Conservation (phyloP, 2,797 vertebrate species). For the Carcharodon carcharias region DNA sequence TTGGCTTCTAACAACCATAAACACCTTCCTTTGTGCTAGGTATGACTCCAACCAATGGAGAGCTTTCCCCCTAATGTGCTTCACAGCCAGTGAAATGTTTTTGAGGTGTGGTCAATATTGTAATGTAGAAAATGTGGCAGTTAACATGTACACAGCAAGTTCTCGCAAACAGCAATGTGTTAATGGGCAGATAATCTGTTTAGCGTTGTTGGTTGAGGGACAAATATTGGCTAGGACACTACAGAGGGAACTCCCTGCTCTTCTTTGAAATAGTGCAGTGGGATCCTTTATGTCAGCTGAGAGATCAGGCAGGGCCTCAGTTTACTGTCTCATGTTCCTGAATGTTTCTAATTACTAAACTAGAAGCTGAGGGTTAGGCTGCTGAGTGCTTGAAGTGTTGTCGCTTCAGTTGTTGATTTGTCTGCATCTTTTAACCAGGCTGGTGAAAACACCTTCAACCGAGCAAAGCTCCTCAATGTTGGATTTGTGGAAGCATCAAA, state of each 20-base stretch:
- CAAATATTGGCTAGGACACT: background rate
- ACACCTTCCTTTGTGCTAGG: too few relatives aligned
- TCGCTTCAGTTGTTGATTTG: background rate
- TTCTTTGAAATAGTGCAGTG: background rate
- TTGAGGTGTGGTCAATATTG: background rate
- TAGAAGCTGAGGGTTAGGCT: background rate
- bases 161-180: background rate
- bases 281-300: background rate
- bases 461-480: constrained; percentile 38
- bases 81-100: background rate
- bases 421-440: background rate
- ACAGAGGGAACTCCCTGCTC: background rate
- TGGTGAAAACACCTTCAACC: constrained; percentile 33
- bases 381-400: background rate
- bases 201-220: background rate
- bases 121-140: background rate
- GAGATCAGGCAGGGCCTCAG: background rate
- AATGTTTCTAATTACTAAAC: background rate
- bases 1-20: background rate
- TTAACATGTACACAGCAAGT: background rate
- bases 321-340: background rate
- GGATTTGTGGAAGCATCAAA: constrained; percentile 37
- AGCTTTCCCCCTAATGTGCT: background rate
- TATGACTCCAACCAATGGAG: background rate
- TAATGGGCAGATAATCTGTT: background rate